These are phyloP conservation scores for Rhopalosiphum padi DNA, from an alignment of 1,140 invertebrate genomes.

Conservation along the genomic window DNA sequence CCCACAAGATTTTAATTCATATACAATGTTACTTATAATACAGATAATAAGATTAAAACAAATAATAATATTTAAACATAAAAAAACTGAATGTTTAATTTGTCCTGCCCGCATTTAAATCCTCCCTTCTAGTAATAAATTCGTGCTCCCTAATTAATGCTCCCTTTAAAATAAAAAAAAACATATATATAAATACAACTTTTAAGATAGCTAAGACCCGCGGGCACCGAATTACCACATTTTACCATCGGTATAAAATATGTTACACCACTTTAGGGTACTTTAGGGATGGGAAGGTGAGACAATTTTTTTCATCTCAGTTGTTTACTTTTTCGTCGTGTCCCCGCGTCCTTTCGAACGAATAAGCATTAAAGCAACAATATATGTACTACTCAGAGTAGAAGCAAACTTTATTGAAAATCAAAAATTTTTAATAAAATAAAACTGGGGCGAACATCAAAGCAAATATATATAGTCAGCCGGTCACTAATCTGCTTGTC, in stretches of 20 bases:
- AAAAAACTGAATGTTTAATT: conserved; percentile 9
- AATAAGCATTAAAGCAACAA: neutral
- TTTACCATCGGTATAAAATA: conserved; percentile 48
- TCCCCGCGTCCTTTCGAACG: neutral
- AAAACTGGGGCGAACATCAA: neutral
- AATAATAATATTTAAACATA: conserved; percentile 1
- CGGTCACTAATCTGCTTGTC: conserved; percentile 31
- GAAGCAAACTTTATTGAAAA: neutral
- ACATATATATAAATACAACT: neutral
- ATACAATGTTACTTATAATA: neutral
- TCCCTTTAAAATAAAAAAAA: neutral
- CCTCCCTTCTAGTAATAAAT: conserved; percentile 6
- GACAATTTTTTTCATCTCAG: conserved; percentile 20
- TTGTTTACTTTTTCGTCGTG: neutral
- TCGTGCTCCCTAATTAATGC: conserved; percentile 20
- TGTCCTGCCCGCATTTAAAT: neutral
- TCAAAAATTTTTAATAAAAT: conserved; percentile 25
- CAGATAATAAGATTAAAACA: neutral
- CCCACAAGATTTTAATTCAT: neutral
- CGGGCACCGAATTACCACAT: conserved; percentile 1
- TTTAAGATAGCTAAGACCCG: neutral
- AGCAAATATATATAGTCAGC: neutral
- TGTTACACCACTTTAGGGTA: conserved; percentile 49
- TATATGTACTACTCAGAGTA: neutral
- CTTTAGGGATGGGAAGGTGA: conserved; percentile 23